Base-by-base conservation (phyloP, 2,797 vertebrate genomes). In the Miichthys miiuy region DNA sequence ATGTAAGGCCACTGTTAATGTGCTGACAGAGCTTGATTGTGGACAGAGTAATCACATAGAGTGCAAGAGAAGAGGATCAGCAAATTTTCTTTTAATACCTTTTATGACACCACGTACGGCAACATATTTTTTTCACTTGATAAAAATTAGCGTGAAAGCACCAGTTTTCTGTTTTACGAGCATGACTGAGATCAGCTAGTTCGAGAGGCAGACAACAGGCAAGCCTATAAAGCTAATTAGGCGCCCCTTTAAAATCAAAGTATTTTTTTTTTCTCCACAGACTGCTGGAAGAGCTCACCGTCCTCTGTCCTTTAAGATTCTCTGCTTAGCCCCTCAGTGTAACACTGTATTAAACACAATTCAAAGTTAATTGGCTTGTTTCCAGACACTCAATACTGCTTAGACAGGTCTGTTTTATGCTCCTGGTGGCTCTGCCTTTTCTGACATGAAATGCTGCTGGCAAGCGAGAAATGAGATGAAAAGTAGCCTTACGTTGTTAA, bases 1-100 rank as follows among this genome's bases (percentile, higher is more conserved):
- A 38, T 66, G 25, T 68, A 10, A 57, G 55, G 54, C 68, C 2
- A 0, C 57, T 46, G 68, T 55, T 79, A 83, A 88, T 86, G 74
- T 78, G 79, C 88, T 91, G 85, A 89, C 84, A 48, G 68, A 66
- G 84, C 84, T 72, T 72, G 20, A 81, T 56, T 82, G 75, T 77
- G 44, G 61, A 77, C 74, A 42, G 34, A 71, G 77, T 86, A 89
- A 91, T 91, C 84, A 89, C 9, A 63, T 61, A 83, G 67, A 91
- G 90, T 90, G 88, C 84, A 72, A 74, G 7, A 48, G 62, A 1
- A 67, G 66, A 78, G 44, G 63, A 83, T 88, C 74, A 81, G 71
- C 61, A 0, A 0, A 38, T 38, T 76, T 81, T 79, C 64, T 63
- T n/a, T 60, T 62, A 2, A 66, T 47, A 60, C 30, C 20, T 72